Evolutionary conservation across 1,140 invertebrate genomes (phyloP), one percentile per base, ranked within the genome.

Genomic region (Pseudobourletiella spinata): DNA sequence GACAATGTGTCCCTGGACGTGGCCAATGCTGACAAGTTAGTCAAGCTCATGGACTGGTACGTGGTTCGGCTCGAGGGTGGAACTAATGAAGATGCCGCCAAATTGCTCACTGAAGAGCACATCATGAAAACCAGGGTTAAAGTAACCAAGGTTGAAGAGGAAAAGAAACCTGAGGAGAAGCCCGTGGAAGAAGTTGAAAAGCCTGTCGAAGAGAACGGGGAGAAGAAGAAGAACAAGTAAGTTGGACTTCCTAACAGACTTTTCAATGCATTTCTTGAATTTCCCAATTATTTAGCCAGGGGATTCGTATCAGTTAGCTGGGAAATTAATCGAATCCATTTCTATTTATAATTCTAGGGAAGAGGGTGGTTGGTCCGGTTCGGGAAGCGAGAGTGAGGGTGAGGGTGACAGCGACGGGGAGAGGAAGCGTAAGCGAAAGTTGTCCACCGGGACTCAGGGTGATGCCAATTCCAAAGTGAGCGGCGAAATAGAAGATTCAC

Each of bases 21-120:
- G 14, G 86, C 90, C 52, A 88, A 95, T 73, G 83, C 87, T 0
- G 91, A 95, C 55, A 80, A 84, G 30, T 77, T 99, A 26, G 82
- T 98, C 14, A 85, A 87, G 70, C 78, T 99, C 3, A 78, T 99
- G 32, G 96, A 99, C 77, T 89, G 92, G 65, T 93, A 94, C 39
- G 95, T 99, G 1, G 95, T 99, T 63, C 90, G 93, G 74, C 78
- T 99, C 16, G 96, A 99, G 80, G 95, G 93, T 46, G 96, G 96
- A 2, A 88, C 85, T n/a, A 95, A 98, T 65, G 2, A 88, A 86
- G 69, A 79, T 87, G 16, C 78, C 97, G 3, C 59, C 43, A 66
- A 68, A 73, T 72, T 69, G 69, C 51, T 67, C 16, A 64, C 71
- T 39, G 64, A 70, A 39, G 57, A 58, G 30, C 42, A 64, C 22